Conservation (phyloP, 2,797 vertebrate genomes). For the Serranus cabrilla region DNA sequence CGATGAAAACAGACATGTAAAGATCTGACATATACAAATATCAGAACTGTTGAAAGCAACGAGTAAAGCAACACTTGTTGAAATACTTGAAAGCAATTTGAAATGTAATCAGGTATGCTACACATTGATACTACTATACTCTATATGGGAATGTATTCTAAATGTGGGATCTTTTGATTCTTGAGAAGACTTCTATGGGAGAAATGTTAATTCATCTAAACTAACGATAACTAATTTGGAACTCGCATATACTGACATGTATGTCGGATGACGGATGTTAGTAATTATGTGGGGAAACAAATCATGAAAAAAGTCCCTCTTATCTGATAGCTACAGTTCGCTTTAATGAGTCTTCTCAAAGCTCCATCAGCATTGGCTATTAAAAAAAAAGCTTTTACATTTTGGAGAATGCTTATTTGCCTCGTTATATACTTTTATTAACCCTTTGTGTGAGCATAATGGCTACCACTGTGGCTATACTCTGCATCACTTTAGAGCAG, state of each 20-base stretch:
- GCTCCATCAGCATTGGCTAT: slow-evolving; percentile 17
- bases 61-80: slow-evolving; percentile 37
- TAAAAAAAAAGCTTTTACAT: not conserved
- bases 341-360: not conserved
- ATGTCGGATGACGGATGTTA: not conserved
- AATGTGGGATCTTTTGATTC: not conserved
- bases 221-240: slow-evolving; percentile 7
- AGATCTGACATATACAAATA: slow-evolving; percentile 26
- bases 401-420: slow-evolving; percentile 8
- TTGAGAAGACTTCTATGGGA: not conserved
- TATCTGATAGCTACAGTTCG: not conserved
- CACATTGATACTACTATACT: slow-evolving; percentile 6
- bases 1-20: slow-evolving; percentile 35
- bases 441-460: not conserved
- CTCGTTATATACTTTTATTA: not conserved
- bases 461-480: too few species aligned
- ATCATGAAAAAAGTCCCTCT: not conserved
- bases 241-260: slow-evolving; percentile 17
- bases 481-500: too few species aligned
- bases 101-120: slow-evolving; percentile 19
- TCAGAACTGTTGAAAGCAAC: slow-evolving; percentile 22
- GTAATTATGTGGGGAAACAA: not conserved
- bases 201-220: slow-evolving; percentile 4
- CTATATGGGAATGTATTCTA: not conserved
- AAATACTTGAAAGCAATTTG: slow-evolving; percentile 40